Percentiles rank a stretch among this genome's conserved stretches.
phyloP scores from a whole-genome alignment of 2,888 invertebrate genomes.

The Balanococcus diminutus region DNA sequence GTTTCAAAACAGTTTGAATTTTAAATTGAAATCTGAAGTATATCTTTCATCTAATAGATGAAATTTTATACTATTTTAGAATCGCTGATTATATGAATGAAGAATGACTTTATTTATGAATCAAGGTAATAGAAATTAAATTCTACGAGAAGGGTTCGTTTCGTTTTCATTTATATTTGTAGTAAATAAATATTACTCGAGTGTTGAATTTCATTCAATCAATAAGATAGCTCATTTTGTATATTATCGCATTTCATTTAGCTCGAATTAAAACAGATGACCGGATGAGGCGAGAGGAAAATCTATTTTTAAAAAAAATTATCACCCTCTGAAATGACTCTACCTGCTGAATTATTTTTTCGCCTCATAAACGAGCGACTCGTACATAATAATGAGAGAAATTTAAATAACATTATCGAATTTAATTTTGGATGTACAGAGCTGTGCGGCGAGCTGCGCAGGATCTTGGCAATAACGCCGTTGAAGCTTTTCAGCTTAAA shows the following conservation, averaged over 20 bases:
- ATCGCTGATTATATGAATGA: background rate
- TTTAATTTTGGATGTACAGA: background rate
- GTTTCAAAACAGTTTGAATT: background rate
- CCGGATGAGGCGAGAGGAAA: background rate
- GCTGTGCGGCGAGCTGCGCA: constrained; percentile 29
- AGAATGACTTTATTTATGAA: background rate
- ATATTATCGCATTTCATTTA: background rate
- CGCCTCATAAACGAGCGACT: background rate
- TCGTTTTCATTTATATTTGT: too few relatives aligned
- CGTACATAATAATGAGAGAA: too few relatives aligned
- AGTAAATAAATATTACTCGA: background rate
- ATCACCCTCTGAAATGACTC: background rate
- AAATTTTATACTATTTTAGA: background rate
- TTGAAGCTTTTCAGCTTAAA: constrained; percentile 43
- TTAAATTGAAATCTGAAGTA: background rate
- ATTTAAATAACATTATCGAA: constrained; percentile 32
- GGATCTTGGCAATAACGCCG: constrained; percentile 46
- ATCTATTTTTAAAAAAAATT: background rate
- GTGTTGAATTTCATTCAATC: background rate
- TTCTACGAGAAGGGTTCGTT: background rate
- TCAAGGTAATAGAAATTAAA: background rate
- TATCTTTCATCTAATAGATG: background rate
- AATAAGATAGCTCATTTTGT: background rate
- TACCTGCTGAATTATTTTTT: background rate
- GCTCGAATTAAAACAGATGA: background rate